Evolutionary conservation across 2,113 vertebrate species (phyloP), one percentile per base, ranked within the genome.

Genomic region (Tilapia sparmanii): DNA sequence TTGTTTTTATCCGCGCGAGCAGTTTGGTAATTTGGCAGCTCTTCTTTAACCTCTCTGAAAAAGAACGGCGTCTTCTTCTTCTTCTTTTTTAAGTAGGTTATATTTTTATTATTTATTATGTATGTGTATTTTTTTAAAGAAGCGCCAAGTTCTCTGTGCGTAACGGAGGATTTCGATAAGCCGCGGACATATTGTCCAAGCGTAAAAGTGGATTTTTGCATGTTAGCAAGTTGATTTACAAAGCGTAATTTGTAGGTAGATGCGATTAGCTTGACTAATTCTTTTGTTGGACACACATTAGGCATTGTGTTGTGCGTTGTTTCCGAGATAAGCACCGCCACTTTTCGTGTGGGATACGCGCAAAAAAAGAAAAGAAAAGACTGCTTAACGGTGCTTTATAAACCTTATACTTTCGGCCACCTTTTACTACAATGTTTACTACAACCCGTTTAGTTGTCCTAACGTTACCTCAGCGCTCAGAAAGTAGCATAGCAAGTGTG

Each of bases 211-310:
- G 83, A 87, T 89, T 92, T 59, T 92, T 90, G 66, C 71, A 22
- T 68, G 84, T 88, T 31, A 31, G 83, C 88, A 88, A 95, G 89
- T 95, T 93, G 92, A 87, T 90, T 89, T 57, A 80, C 81, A 61
- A 84, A 57, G 84, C 89, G 82, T 85, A 80, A 87, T 94, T 92
- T 84, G 88, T 38, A 89, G 71, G 79, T 35, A 87, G 87, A 93
- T 31, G 94, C 91, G 90, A 95, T 94, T 92, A 95, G 91, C 92
- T 59, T n/a, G 89, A 92, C 91, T 95, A 89, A 93, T 93, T 94
- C 92, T 95, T 95, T 96, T 95, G 95, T 96, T 91, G 93, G 91
- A 81, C 90, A 52, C 90, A 86, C 89, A 90, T 91, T 80, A 82
- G 86, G 90, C 88, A 73, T 83, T 89, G 89, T 88, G 87, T 80